Evolutionary conservation across 2,113 vertebrate species (phyloP).

Genomic region (Sinosuthora webbiana): DNA sequence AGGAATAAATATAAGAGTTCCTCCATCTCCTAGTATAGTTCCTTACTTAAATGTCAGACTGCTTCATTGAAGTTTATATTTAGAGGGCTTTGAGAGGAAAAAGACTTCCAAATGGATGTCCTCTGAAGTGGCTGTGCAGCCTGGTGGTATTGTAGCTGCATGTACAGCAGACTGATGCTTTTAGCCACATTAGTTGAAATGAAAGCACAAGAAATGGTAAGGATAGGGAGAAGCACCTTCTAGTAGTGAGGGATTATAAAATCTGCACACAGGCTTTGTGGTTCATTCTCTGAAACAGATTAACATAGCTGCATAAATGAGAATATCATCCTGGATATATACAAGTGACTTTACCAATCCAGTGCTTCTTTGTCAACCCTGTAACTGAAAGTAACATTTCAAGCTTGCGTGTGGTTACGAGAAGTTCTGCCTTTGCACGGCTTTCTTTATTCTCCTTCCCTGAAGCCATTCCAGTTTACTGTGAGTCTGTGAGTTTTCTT

Average conservation of each 20-base stretch:
- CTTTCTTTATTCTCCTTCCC: constrained; percentile 31
- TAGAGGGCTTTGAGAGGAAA: background rate
- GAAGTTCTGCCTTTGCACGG: background rate
- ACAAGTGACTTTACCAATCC: background rate
- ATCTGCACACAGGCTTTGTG: background rate
- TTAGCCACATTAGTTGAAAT: background rate
- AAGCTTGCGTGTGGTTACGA: background rate
- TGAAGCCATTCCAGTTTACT: constrained; percentile 23
- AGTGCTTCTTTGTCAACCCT: background rate
- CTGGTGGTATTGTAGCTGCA: background rate
- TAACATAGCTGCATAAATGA: background rate
- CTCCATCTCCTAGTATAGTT: background rate
- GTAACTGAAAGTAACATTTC: background rate
- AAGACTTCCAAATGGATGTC: background rate
- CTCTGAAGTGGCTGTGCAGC: background rate
- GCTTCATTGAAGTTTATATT: background rate
- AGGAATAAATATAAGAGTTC: background rate
- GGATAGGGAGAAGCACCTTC: background rate
- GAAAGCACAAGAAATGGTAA: background rate
- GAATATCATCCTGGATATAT: background rate
- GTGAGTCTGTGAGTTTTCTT: constrained; percentile 42
- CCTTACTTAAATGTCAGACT: background rate
- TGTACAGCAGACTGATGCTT: background rate
- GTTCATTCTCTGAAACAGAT: background rate
- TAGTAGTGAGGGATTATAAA: background rate